These are phyloP conservation scores for Andrena trimmerana DNA, from an alignment of 2,888 invertebrate genomes.

Conservation along the genomic window DNA sequence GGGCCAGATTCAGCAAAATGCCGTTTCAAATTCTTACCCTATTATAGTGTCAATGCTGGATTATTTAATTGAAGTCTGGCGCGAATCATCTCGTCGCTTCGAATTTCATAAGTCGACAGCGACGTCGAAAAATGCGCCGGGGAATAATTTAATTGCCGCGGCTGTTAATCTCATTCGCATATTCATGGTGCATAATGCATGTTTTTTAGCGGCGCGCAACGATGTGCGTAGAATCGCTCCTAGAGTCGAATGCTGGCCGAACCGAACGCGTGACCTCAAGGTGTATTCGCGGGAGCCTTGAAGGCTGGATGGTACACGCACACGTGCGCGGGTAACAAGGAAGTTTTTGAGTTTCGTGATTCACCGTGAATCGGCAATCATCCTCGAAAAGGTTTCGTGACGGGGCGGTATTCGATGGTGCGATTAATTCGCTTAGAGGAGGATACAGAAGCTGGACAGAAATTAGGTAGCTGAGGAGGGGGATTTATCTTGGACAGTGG, in stretches of 20 bases:
- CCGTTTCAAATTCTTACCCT: no score
- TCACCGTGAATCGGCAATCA: constrained; percentile 16
- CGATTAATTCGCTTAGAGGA: no score
- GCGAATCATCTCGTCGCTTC: not conserved
- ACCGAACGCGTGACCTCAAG: constrained; percentile 21
- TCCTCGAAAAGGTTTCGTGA: no score
- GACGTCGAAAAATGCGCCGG: not conserved
- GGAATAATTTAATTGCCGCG: not conserved
- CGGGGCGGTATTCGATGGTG: no score
- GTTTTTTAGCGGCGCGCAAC: not conserved
- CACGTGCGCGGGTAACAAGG: constrained; percentile 5
- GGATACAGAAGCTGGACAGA: no score
- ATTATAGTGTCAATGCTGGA: no score
- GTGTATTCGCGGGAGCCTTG: constrained; percentile 14
- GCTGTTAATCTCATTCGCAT: constrained; percentile 18
- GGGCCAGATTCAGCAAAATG: no score
- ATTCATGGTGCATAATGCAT: constrained; percentile 35
- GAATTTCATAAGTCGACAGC: not conserved
- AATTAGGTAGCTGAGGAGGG: no score
- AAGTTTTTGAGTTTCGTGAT: constrained; percentile 27
- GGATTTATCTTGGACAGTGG: no score
- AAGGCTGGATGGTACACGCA: not conserved
- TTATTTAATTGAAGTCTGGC: not conserved
- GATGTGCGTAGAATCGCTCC: constrained; percentile 21
- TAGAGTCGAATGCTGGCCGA: not conserved